These are phyloP conservation scores for Notodonta dromedarius DNA, from an alignment of 2,888 invertebrate species.

Conservation along the genomic window DNA sequence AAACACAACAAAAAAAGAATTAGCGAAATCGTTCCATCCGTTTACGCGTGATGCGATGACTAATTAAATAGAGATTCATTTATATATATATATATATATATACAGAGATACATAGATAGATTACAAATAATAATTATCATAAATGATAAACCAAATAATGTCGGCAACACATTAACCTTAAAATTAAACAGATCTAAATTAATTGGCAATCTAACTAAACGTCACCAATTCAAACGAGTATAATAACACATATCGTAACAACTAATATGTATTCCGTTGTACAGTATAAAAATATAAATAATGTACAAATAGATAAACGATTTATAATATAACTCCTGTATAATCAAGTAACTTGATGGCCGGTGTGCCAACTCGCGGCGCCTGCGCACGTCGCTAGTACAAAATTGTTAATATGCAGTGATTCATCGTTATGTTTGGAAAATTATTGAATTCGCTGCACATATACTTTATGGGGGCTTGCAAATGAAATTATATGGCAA, in stretches of 20 bases:
- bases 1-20: too few species aligned
- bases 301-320: slow-evolving; percentile 38
- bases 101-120: too few species aligned
- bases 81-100: too few species aligned
- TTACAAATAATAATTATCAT: too few species aligned
- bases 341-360: slow-evolving; percentile 34
- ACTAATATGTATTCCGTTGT: background rate
- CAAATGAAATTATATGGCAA: background rate
- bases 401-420: slow-evolving; percentile 49
- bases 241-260: background rate
- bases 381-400: slow-evolving; percentile 35
- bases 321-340: slow-evolving; percentile 35
- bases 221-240: background rate
- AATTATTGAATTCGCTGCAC: slow-evolving; percentile 43
- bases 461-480: slow-evolving; percentile 1
- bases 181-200: background rate
- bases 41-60: too few species aligned
- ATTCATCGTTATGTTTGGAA: slow-evolving; percentile 58
- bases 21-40: too few species aligned
- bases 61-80: too few species aligned
- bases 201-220: background rate
- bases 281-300: slow-evolving; percentile 10
- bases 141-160: too few species aligned
- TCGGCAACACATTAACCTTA: too few species aligned
- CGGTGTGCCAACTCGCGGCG: slow-evolving; percentile 34